Conservation (phyloP, 2,113 vertebrate genomes). For the Forbesichthys papilliferus region DNA sequence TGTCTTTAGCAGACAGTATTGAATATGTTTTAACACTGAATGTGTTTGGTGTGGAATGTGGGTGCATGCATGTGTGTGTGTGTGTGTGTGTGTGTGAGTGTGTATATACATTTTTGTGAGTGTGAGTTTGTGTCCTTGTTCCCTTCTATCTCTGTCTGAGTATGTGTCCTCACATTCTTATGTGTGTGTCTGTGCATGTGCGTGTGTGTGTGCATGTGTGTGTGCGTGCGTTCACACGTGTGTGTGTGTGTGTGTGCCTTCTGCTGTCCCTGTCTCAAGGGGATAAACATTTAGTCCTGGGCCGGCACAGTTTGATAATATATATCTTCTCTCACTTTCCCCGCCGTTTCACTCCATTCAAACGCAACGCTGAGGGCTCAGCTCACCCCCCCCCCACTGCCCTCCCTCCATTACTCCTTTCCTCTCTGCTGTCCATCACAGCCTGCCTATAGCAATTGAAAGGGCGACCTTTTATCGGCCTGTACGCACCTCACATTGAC, state of each 20-base stretch:
- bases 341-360: too few species aligned
- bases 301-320: constrained; percentile 37
- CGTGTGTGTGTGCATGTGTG: constrained; percentile 5
- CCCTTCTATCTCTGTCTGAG: background rate
- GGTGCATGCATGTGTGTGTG: background rate
- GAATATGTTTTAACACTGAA: too few species aligned
- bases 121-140: background rate
- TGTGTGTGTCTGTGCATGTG: constrained; percentile 10
- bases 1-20: background rate
- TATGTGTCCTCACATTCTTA: constrained; percentile 2
- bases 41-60: too few species aligned
- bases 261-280: constrained; percentile 36
- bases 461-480: constrained; percentile 61
- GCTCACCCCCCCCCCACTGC: too few species aligned
- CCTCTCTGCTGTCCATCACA: constrained; percentile 56
- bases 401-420: constrained; percentile 35
- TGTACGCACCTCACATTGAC: constrained; percentile 67
- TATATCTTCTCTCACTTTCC: too few species aligned
- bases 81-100: too few species aligned
- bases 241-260: constrained; percentile 6
- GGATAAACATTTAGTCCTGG: constrained; percentile 33
- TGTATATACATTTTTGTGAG: too few species aligned
- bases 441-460: constrained; percentile 56
- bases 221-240: background rate
- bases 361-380: too few species aligned